Evolutionary conservation across 2,888 invertebrate genomes (phyloP).

Genomic region (Carpatolechia fugitivella): DNA sequence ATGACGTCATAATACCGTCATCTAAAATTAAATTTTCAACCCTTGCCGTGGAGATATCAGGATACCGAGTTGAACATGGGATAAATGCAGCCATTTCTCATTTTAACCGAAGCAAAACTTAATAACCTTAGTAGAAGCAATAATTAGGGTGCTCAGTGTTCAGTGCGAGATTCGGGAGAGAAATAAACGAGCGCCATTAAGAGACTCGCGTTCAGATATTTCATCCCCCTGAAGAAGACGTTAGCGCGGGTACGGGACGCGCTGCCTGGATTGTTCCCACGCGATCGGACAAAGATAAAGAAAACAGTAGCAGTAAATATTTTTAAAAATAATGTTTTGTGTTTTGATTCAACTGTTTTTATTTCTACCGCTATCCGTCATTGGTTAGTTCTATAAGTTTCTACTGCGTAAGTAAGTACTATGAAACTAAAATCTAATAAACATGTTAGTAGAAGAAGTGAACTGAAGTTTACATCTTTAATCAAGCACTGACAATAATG

Average conservation of each 20-base stretch:
- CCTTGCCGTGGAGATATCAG: conserved; percentile 44
- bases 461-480: too few relatives aligned
- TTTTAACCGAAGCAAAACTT: conserved; percentile 76
- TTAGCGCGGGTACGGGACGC: conserved; percentile 52
- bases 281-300: conserved; percentile 52
- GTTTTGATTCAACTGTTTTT: not conserved
- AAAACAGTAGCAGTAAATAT: too few relatives aligned
- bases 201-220: conserved; percentile 75
- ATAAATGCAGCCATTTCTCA: conserved; percentile 76
- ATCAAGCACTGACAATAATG: too few relatives aligned
- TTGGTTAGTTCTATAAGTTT: too few relatives aligned
- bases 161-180: conserved; percentile 73
- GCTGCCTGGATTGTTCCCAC: conserved; percentile 65
- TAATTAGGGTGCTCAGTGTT: conserved; percentile 62
- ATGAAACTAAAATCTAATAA: too few relatives aligned
- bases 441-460: too few relatives aligned
- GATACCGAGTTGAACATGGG: conserved; percentile 73
- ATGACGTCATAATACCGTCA: conserved; percentile 63
- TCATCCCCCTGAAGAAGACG: conserved; percentile 76
- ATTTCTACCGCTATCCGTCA: too few relatives aligned
- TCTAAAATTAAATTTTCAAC: conserved; percentile 72
- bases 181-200: conserved; percentile 77
- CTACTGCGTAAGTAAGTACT: too few relatives aligned
- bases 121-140: conserved; percentile 76
- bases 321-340: too few relatives aligned